phyloP scores from a whole-genome alignment of 2,113 vertebrate species.

The Gnathonemus longibarbis region DNA sequence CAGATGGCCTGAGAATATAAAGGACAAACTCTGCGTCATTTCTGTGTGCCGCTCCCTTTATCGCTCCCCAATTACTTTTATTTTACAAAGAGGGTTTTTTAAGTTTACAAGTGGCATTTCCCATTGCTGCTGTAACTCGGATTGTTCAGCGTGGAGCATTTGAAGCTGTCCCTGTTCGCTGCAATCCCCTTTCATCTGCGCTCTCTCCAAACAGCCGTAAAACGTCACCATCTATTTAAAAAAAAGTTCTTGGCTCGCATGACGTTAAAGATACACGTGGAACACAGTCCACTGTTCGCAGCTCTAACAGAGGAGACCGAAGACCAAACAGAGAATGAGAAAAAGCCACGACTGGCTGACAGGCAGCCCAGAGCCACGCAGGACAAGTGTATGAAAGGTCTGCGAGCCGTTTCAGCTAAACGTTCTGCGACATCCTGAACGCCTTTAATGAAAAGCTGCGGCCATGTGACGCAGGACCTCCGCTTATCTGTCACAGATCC shows the following conservation, averaged over 20 bases:
- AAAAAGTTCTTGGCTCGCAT: background rate
- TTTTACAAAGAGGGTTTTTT: background rate
- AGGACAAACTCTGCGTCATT: background rate
- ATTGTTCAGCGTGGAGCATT: background rate
- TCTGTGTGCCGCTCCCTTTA: background rate
- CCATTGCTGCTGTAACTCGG: background rate
- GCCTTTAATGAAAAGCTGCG: background rate
- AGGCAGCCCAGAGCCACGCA: background rate
- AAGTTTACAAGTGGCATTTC: background rate
- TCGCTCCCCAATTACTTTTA: background rate
- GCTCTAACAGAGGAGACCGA: background rate
- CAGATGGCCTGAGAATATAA: background rate
- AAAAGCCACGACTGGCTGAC: background rate
- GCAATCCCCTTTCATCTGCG: background rate
- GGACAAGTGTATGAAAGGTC: background rate
- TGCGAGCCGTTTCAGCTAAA: background rate
- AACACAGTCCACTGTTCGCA: background rate
- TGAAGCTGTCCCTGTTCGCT: background rate
- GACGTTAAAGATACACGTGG: background rate
- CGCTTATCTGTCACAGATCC: slow-evolving; percentile 32
- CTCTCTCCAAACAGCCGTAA: background rate
- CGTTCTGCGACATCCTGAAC: background rate
- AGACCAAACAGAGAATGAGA: background rate
- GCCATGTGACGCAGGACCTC: slow-evolving; percentile 17
- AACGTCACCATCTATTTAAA: background rate